phyloP scores from a whole-genome alignment of 2,888 invertebrate species.

The Eupithecia insigniata region DNA sequence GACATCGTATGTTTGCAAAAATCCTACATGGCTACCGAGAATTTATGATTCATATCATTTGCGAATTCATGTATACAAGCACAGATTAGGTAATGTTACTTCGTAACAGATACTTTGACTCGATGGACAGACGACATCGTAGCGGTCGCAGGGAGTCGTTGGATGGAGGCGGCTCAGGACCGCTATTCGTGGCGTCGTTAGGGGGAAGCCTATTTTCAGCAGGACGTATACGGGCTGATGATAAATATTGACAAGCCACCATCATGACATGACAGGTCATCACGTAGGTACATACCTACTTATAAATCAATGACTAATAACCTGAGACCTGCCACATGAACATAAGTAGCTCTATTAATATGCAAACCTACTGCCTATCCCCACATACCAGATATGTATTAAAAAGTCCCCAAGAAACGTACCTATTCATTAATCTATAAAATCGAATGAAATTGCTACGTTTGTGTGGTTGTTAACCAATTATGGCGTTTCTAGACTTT shows the following conservation, averaged over 20 bases:
- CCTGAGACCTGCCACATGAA: neutral
- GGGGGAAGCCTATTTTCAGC: too few relatives aligned
- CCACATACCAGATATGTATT: neutral
- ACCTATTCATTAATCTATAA: conserved; percentile 34
- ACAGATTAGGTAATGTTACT: too few relatives aligned
- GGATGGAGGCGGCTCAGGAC: too few relatives aligned
- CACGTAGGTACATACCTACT: neutral
- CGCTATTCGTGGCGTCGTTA: too few relatives aligned
- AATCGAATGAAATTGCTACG: conserved; percentile 45
- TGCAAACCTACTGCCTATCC: conserved; percentile 1
- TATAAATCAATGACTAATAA: neutral
- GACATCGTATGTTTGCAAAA: too few relatives aligned
- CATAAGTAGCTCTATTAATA: conserved; percentile 6
- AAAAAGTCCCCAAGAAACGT: conserved; percentile 23
- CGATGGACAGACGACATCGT: too few relatives aligned
- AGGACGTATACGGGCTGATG: too few relatives aligned
- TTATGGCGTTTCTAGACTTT: conserved; percentile 16
- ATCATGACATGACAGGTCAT: neutral
- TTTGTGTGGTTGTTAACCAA: conserved; percentile 21
- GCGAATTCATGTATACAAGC: too few relatives aligned
- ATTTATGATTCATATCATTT: too few relatives aligned
- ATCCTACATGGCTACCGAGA: too few relatives aligned
- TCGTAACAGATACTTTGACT: too few relatives aligned
- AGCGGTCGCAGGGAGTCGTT: too few relatives aligned
- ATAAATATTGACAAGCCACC: neutral